phyloP scores from a whole-genome alignment of 2,797 vertebrate species.

The Pantherophis alleghaniensis region DNA sequence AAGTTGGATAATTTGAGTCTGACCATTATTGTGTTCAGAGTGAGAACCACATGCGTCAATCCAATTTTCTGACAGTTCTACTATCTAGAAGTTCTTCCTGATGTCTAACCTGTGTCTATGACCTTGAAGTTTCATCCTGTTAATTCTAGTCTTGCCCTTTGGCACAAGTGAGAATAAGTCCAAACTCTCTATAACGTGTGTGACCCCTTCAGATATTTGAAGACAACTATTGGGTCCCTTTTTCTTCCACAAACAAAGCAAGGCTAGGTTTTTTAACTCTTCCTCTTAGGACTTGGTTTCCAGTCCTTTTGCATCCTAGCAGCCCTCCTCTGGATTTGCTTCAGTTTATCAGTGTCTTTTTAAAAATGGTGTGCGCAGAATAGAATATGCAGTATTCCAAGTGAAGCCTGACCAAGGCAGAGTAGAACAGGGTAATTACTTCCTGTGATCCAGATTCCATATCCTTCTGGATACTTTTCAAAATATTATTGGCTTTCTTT shows the following conservation, averaged over 20 bases:
- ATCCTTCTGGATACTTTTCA: not conserved
- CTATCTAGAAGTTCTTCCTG: not conserved
- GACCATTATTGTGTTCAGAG: not conserved
- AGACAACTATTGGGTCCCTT: not conserved
- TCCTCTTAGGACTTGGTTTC: not conserved
- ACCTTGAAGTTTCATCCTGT: not conserved
- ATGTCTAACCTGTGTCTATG: not conserved
- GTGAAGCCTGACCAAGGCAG: not conserved
- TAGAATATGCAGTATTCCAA: not conserved
- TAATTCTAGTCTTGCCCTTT: not conserved
- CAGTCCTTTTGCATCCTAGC: not conserved
- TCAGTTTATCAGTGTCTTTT: not conserved
- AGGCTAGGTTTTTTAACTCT: not conserved
- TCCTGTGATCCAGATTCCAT: not conserved
- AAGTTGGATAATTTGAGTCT: not conserved
- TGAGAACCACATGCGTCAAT: not conserved
- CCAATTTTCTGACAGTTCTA: not conserved
- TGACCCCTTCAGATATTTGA: not conserved
- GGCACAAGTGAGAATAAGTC: not conserved
- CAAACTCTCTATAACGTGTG: not conserved
- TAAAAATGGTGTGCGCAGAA: not conserved
- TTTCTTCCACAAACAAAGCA: not conserved
- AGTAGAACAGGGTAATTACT: not conserved
- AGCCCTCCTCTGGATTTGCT: not conserved
- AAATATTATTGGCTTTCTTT: not conserved